Evolutionary conservation across 2,888 invertebrate genomes (phyloP).

Genomic region (Boloria euphrosyne): DNA sequence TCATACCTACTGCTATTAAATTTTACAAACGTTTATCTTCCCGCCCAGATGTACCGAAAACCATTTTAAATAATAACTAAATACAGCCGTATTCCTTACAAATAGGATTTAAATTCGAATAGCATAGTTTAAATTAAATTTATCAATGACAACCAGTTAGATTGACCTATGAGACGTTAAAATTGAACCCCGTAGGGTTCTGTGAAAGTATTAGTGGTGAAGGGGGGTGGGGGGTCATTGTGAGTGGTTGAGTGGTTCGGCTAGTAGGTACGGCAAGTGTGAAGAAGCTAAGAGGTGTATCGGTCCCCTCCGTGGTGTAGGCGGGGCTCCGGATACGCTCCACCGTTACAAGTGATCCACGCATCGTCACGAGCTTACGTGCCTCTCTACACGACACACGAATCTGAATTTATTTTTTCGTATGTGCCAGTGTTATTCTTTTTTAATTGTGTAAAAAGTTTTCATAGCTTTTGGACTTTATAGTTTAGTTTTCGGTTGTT

Average conservation of each 20-base stretch:
- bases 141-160: slow-evolving; percentile 50
- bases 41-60: slow-evolving; percentile 69
- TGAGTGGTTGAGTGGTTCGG: slow-evolving; percentile 59
- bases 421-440: slow-evolving; percentile 35
- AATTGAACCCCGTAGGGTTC: slow-evolving; percentile 23
- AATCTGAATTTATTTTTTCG: slow-evolving; percentile 41
- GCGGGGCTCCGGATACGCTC: slow-evolving; percentile 64
- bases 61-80: slow-evolving; percentile 42
- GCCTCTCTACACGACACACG: slow-evolving; percentile 43
- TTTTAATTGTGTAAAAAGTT: slow-evolving; percentile 25
- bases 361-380: slow-evolving; percentile 71
- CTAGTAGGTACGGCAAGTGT: slow-evolving; percentile 78
- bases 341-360: slow-evolving; percentile 70
- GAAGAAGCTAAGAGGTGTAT: slow-evolving; percentile 79
- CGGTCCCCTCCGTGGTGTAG: slow-evolving; percentile 67
- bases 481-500: slow-evolving; percentile 11
- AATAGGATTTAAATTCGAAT: slow-evolving; percentile 46
- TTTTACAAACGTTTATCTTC: slow-evolving; percentile 60
- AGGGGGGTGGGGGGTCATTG: slow-evolving; percentile 54
- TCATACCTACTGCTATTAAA: slow-evolving; percentile 61
- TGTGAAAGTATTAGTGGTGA: slow-evolving; percentile 22
- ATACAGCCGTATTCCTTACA: slow-evolving; percentile 32
- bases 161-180: slow-evolving; percentile 47
- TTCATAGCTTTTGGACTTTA: slow-evolving; percentile 15
- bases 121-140: slow-evolving; percentile 46